A percentile compares a stretch with the other conserved stretches of the same genome.
Evolutionary conservation across 2,888 invertebrate species (phyloP).

Genomic region (Eristalis tenax): DNA sequence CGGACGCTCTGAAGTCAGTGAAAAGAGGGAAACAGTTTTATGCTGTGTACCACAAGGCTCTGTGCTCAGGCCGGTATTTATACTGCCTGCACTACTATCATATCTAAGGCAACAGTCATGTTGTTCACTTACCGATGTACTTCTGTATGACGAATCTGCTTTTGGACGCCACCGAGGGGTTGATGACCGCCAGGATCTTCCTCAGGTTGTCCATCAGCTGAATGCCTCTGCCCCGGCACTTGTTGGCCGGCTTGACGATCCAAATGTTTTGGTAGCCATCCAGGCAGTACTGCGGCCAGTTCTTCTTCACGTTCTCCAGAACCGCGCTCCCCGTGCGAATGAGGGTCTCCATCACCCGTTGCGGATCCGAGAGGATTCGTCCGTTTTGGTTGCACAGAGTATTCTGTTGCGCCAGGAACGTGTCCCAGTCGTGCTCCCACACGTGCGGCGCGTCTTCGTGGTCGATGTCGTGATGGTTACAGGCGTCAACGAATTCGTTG

Average conservation of each 20-base stretch:
- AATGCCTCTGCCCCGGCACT: slow-evolving; percentile 95
- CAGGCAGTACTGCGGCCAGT: slow-evolving; percentile 91
- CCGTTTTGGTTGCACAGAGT: slow-evolving; percentile 86
- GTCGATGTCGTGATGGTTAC: slow-evolving; percentile 89
- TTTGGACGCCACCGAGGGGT: slow-evolving; percentile 86
- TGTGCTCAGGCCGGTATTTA: background rate
- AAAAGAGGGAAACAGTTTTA: background rate
- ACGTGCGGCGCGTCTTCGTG: slow-evolving; percentile 83
- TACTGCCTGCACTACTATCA: background rate
- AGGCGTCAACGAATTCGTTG: slow-evolving; percentile 88
- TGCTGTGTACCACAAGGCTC: background rate
- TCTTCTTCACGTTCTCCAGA: slow-evolving; percentile 85
- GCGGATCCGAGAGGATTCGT: slow-evolving; percentile 81
- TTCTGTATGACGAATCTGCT: slow-evolving; percentile 96
- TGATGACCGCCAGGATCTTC: slow-evolving; percentile 89
- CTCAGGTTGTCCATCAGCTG: slow-evolving; percentile 92
- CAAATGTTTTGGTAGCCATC: slow-evolving; percentile 95
- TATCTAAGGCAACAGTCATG: too few species aligned
- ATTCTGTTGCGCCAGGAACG: slow-evolving; percentile 88
- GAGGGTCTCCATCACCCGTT: slow-evolving; percentile 76
- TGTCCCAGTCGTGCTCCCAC: slow-evolving; percentile 95
- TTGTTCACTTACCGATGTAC: slow-evolving; percentile 90
- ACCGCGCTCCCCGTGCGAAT: slow-evolving; percentile 83
- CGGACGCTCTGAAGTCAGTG: slow-evolving; percentile 87
- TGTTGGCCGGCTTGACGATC: slow-evolving; percentile 97